These are phyloP conservation scores for Tinamus major DNA, from an alignment of 2,797 vertebrate species.

Conservation along the genomic window DNA sequence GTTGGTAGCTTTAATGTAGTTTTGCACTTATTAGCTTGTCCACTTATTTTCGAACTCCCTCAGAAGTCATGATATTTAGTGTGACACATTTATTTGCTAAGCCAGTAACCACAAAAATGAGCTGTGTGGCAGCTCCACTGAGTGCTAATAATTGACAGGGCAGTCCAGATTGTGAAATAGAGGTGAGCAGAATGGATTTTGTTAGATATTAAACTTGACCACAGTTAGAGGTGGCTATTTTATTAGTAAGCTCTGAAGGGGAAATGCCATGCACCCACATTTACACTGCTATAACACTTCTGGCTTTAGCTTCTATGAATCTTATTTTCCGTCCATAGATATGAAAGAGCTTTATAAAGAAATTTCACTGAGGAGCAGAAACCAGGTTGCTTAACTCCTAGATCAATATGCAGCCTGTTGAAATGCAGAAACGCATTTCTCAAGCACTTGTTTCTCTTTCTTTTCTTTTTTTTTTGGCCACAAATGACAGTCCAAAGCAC, in stretches of 20 bases:
- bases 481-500: background rate
- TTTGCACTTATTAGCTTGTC: conserved; percentile 44
- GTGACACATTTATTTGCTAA: conserved; percentile 67
- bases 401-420: background rate
- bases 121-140: conserved; percentile 54
- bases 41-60: conserved; percentile 23
- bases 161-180: conserved; percentile 43
- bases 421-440: background rate
- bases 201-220: conserved; percentile 67
- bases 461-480: background rate
- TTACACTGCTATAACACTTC: conserved; percentile 26
- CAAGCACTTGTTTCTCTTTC: background rate
- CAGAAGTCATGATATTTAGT: conserved; percentile 54
- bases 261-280: conserved; percentile 47
- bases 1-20: background rate
- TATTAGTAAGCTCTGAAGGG: conserved; percentile 48
- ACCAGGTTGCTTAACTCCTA: background rate
- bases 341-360: conserved; percentile 42
- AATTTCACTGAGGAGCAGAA: background rate
- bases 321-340: background rate
- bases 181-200: conserved; percentile 62
- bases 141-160: conserved; percentile 60
- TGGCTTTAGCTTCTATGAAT: conserved; percentile 32
- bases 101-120: conserved; percentile 57
- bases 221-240: conserved; percentile 24